Percentiles rank a stretch among this genome's conserved stretches.
Evolutionary conservation across 1,140 invertebrate genomes (phyloP).

Genomic region (Scaptomyza hsui): DNA sequence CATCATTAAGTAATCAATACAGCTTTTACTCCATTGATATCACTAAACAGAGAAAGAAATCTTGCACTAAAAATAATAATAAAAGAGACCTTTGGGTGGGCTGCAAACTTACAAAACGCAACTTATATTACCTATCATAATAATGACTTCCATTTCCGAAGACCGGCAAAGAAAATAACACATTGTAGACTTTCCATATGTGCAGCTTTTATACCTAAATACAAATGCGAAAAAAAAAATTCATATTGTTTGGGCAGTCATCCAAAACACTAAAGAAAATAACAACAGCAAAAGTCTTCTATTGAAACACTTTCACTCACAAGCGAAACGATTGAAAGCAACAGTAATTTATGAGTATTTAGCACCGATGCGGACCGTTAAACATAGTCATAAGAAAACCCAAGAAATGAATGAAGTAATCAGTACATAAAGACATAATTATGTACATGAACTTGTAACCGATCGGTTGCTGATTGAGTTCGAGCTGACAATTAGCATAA

Average conservation of each 20-base stretch:
- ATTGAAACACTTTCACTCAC: slow-evolving; percentile 63
- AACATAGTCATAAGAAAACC: slow-evolving; percentile 25
- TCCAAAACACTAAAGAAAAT: slow-evolving; percentile 33
- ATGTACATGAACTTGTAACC: neutral
- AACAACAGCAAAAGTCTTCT: slow-evolving; percentile 38
- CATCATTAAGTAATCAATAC: neutral
- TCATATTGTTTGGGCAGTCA: slow-evolving; percentile 36
- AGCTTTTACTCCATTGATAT: neutral
- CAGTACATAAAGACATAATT: neutral
- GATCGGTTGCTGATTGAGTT: neutral
- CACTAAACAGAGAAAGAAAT: neutral
- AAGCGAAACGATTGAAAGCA: slow-evolving; percentile 67
- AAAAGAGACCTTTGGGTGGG: slow-evolving; percentile 3
- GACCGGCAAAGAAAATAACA: slow-evolving; percentile 10
- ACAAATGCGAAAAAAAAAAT: slow-evolving; percentile 41
- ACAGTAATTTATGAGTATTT: slow-evolving; percentile 63
- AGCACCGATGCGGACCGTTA: slow-evolving; percentile 57
- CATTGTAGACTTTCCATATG: slow-evolving; percentile 31
- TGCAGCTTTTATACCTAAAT: neutral
- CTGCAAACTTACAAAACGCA: neutral
- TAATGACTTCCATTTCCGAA: slow-evolving; percentile 8
- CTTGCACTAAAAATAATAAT: neutral
- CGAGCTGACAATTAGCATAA: slow-evolving; percentile 13
- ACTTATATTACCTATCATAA: slow-evolving; percentile 25
- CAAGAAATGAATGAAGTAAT: slow-evolving; percentile 31